These are phyloP conservation scores for Papilio protenor DNA, from an alignment of 2,888 invertebrate genomes.

Conservation along the genomic window DNA sequence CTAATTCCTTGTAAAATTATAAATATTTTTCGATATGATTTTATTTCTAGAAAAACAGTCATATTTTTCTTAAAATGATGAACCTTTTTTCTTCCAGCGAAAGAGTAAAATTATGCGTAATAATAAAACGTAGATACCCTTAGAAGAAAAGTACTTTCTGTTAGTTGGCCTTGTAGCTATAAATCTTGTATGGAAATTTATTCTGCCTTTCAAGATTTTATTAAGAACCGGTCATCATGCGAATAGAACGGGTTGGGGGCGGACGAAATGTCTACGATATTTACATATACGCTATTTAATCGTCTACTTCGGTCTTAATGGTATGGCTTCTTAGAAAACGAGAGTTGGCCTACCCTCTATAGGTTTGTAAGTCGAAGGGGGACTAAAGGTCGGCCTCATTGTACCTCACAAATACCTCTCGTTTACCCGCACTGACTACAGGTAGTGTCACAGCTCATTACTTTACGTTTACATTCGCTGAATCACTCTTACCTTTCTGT, in stretches of 20 bases:
- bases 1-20: not conserved
- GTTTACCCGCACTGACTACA: constrained; percentile 67
- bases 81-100: not conserved
- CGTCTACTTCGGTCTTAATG: constrained; percentile 71
- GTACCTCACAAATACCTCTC: constrained; percentile 66
- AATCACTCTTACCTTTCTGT: constrained; percentile 69
- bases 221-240: constrained; percentile 62
- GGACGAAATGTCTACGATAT: constrained; percentile 62
- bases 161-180: constrained; percentile 28
- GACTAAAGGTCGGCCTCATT: constrained; percentile 61
- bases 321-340: constrained; percentile 62
- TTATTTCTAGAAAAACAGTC: not conserved
- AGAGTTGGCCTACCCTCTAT: constrained; percentile 45
- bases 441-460: constrained; percentile 77
- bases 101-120: constrained; percentile 16
- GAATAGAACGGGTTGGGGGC: constrained; percentile 58
- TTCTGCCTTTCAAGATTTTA: constrained; percentile 54
- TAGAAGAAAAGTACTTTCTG: constrained; percentile 32
- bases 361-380: constrained; percentile 45
- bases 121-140: constrained; percentile 44
- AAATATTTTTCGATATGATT: not conserved
- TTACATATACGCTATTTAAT: constrained; percentile 72
- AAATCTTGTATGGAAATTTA: constrained; percentile 39
- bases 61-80: constrained; percentile 9
- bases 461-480: constrained; percentile 69